phyloP scores from a whole-genome alignment of 2,888 invertebrate species.

The Augochlorella aurata region DNA sequence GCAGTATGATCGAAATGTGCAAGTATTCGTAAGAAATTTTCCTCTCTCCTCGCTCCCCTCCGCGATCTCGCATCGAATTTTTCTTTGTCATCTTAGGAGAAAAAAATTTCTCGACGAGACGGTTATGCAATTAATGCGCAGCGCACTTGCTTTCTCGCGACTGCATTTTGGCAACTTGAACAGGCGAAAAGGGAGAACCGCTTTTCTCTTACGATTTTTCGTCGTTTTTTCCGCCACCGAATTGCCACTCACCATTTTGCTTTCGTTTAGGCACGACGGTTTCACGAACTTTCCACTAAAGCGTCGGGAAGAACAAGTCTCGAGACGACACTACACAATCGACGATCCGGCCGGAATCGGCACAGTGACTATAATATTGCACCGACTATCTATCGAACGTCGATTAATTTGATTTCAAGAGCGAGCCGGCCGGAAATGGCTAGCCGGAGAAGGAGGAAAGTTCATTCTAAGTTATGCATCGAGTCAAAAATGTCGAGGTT shows the following conservation, averaged over 20 bases:
- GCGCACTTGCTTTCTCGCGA: background rate
- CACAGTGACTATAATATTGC: background rate
- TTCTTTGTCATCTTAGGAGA: too few species aligned
- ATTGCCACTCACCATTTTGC: conserved; percentile 26
- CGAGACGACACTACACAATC: background rate
- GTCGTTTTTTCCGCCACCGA: background rate
- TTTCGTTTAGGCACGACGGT: background rate
- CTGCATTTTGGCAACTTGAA: background rate
- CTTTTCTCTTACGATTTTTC: background rate
- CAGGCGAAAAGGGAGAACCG: background rate
- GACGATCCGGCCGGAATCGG: background rate
- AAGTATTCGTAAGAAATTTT: too few species aligned
- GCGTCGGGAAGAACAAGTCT: background rate
- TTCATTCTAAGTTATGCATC: conserved; percentile 22
- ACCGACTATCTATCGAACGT: conserved; percentile 11
- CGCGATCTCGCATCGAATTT: too few species aligned
- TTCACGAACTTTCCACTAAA: too few species aligned
- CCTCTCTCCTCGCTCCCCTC: too few species aligned
- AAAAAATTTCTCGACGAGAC: too few species aligned
- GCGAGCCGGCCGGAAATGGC: background rate
- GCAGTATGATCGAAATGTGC: too few species aligned
- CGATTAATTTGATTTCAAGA: conserved; percentile 28
- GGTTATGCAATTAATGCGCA: background rate
- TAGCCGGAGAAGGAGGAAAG: conserved; percentile 4
- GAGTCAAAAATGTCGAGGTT: conserved; percentile 39